Evolutionary conservation across 1,140 invertebrate genomes (phyloP).

Genomic region (Glossosoma conforme): DNA sequence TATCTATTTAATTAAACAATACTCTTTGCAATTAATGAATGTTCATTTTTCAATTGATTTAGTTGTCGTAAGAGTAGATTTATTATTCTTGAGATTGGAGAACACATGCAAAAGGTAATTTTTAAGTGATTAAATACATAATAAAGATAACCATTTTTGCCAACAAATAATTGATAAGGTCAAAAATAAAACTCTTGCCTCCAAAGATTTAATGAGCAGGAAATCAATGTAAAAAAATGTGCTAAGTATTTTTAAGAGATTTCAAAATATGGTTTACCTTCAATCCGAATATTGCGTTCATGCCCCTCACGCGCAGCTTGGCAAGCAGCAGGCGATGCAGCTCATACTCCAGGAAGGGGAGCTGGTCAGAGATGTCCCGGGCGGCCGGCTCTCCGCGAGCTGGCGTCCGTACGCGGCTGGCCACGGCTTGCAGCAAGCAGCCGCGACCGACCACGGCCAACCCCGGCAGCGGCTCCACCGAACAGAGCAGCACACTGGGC

Average conservation of each 20-base stretch:
- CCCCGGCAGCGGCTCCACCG: slow-evolving; percentile 76
- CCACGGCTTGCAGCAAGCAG: slow-evolving; percentile 72
- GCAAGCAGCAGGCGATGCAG: slow-evolving; percentile 86
- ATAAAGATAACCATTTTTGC: too few species aligned
- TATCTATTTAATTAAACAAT: too few species aligned
- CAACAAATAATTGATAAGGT: too few species aligned
- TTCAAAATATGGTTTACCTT: too few species aligned
- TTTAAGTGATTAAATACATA: too few species aligned
- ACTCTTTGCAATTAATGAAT: too few species aligned
- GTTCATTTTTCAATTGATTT: too few species aligned
- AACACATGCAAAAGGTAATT: too few species aligned
- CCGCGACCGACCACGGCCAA: slow-evolving; percentile 70
- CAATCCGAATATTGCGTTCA: slow-evolving; percentile 88
- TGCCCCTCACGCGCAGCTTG: slow-evolving; percentile 87
- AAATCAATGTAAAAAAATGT: neutral
- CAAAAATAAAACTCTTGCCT: too few species aligned
- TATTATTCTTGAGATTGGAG: too few species aligned
- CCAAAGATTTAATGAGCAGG: too few species aligned
- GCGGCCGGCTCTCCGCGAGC: slow-evolving; percentile 81
- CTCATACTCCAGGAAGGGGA: slow-evolving; percentile 96
- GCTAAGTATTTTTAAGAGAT: slow-evolving; percentile 14
- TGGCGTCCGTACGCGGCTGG: slow-evolving; percentile 75
- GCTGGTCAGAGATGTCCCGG: slow-evolving; percentile 86
- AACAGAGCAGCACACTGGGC: slow-evolving; percentile 85
- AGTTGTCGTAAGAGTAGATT: too few species aligned